A percentile compares a stretch with the other conserved stretches of the same genome.
Conservation (phyloP, 2,888 invertebrate genomes). For the Melieria crassipennis region DNA sequence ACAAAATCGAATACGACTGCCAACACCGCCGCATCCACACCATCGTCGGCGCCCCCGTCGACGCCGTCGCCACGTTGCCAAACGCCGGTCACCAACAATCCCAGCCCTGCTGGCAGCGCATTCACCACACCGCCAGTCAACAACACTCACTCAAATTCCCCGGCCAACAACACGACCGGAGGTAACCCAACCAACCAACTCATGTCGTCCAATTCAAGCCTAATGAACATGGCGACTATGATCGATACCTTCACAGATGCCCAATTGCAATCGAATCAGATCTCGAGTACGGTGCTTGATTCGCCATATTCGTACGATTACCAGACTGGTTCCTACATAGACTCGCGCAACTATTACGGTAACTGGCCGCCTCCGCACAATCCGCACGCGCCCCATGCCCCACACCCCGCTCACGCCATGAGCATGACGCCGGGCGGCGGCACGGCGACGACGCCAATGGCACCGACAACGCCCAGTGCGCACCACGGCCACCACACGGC, state of each 20-base stretch:
- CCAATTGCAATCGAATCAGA: slow-evolving; percentile 85
- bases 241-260: slow-evolving; percentile 80
- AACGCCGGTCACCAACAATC: slow-evolving; percentile 68
- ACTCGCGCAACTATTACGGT: slow-evolving; percentile 74
- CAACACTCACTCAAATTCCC: slow-evolving; percentile 45
- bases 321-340: slow-evolving; percentile 69
- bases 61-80: slow-evolving; percentile 64
- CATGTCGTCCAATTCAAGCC: slow-evolving; percentile 67
- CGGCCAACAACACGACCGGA: slow-evolving; percentile 43
- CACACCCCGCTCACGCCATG: slow-evolving; percentile 42
- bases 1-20: slow-evolving; percentile 41
- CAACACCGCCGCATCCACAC: slow-evolving; percentile 45
- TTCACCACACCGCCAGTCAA: slow-evolving; percentile 66
- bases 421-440: slow-evolving; percentile 25
- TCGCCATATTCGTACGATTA: slow-evolving; percentile 74
- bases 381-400: slow-evolving; percentile 65
- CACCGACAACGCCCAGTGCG: slow-evolving; percentile 44
- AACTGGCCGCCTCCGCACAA: slow-evolving; percentile 71
- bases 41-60: slow-evolving; percentile 59
- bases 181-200: slow-evolving; percentile 63
- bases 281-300: slow-evolving; percentile 84
- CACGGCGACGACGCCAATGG: slow-evolving; percentile 39
- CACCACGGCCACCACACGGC: slow-evolving; percentile 42
- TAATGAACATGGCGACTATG: slow-evolving; percentile 80
- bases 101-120: slow-evolving; percentile 69